Evolutionary conservation across 2,888 invertebrate genomes (phyloP), one percentile per base, ranked within the genome.

Genomic region (Malacosoma neustria): DNA sequence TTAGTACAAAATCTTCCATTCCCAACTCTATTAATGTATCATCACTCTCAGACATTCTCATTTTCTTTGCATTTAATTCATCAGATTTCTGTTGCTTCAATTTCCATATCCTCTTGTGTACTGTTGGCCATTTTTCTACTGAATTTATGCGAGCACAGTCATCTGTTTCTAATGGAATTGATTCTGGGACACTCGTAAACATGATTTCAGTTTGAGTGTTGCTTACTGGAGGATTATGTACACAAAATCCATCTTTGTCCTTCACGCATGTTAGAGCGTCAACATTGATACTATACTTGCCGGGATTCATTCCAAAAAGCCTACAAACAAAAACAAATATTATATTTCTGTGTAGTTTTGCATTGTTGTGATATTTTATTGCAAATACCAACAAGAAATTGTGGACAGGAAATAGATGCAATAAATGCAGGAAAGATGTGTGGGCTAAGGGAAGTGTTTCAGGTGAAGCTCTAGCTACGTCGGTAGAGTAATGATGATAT

Each of bases 221-320:
- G 37, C 54, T 39, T 15, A 43, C 49, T 3, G 54, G 44, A 2
- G 72, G 74, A 46, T 74, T 74, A 47, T 85, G 84, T 30, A 62
- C 46, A 45, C 84, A 85, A 48, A 61, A 58, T 1, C 82, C 82
- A 38, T 77, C 70, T 43, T 66, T 65, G 43, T 80, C 73, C 53
- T 77, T 81, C 2, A 72, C 65, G 44, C 84, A 85, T 39, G 60
- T 67, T 14, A 85, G 56, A 1, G 77, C 80, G 14, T 76, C 73
- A 36, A 79, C 63, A 40, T 81, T 72, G 1, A 85, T 48, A 40
- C 71, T 68, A 49, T 85, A 82, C 44, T 75, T 71, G 11, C 84
- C 84, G 14, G 84, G 71, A 35, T 55, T 68, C 55, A 84, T 63
- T 6, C 72, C 82, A 42, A 85, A 67, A 52, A 82, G 60, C 39